A percentile compares a stretch with the other conserved stretches of the same genome.
phyloP scores from a whole-genome alignment of 2,888 invertebrate genomes.

The Acleris sparsana region DNA sequence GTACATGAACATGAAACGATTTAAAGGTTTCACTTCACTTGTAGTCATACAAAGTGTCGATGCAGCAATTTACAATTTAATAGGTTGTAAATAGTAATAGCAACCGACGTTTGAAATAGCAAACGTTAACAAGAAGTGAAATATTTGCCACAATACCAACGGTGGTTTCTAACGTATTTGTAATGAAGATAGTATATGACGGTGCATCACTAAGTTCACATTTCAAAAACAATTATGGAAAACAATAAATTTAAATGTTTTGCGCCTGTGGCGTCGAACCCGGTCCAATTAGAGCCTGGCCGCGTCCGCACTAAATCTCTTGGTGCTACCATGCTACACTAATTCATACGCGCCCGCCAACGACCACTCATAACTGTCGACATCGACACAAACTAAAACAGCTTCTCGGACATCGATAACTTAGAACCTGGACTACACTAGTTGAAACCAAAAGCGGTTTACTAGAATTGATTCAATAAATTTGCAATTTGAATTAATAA shows the following conservation, averaged over 20 bases:
- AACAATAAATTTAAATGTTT: slow-evolving; percentile 77
- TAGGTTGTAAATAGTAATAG: slow-evolving; percentile 33
- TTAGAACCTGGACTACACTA: slow-evolving; percentile 54
- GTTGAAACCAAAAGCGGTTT: slow-evolving; percentile 3
- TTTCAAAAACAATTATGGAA: slow-evolving; percentile 79
- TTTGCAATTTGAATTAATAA: slow-evolving; percentile 13
- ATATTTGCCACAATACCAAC: slow-evolving; percentile 29
- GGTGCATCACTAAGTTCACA: slow-evolving; percentile 56
- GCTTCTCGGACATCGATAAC: slow-evolving; percentile 69
- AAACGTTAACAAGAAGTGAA: slow-evolving; percentile 40
- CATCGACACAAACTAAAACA: slow-evolving; percentile 69
- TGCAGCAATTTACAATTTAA: slow-evolving; percentile 40
- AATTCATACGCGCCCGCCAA: slow-evolving; percentile 77
- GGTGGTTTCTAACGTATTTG: slow-evolving; percentile 45
- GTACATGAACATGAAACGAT: not conserved
- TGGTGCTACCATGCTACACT: slow-evolving; percentile 79
- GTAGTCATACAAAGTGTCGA: slow-evolving; percentile 34
- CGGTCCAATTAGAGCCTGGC: slow-evolving; percentile 77
- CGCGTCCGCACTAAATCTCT: slow-evolving; percentile 78
- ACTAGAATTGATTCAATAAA: slow-evolving; percentile 15
- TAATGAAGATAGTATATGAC: slow-evolving; percentile 61
- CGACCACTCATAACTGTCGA: slow-evolving; percentile 69
- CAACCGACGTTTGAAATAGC: slow-evolving; percentile 37
- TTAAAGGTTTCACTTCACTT: slow-evolving; percentile 30
- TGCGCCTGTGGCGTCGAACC: slow-evolving; percentile 73